phyloP scores from a whole-genome alignment of 2,113 vertebrate species.

The Cyrtonyx montezumae region DNA sequence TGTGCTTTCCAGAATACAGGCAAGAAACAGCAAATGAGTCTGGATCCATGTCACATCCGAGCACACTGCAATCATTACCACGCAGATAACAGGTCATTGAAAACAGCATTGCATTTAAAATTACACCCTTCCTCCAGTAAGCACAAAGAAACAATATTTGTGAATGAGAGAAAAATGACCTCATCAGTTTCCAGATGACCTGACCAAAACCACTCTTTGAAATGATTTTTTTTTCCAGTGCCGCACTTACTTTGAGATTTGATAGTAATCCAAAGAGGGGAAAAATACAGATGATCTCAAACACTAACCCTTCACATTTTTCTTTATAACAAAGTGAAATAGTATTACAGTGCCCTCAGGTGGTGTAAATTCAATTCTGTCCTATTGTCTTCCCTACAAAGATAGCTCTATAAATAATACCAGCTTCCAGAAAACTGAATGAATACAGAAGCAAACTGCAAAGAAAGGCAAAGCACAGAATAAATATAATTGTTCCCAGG shows the following conservation, averaged over 20 bases:
- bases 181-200: background rate
- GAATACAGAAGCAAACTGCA: background rate
- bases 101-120: background rate
- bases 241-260: background rate
- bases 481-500: background rate
- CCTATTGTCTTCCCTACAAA: background rate
- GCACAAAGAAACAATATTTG: background rate
- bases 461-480: background rate
- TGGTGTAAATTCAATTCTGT: background rate
- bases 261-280: background rate
- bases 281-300: background rate
- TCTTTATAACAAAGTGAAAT: background rate
- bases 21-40: background rate
- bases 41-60: background rate
- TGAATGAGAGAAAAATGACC: background rate
- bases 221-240: background rate
- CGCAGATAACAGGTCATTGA: background rate
- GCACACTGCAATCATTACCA: background rate
- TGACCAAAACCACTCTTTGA: background rate
- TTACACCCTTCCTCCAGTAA: background rate
- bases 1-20: background rate
- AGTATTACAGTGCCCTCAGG: conserved; percentile 60
- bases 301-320: background rate
- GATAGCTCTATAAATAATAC: background rate
- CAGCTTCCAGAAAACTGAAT: background rate